phyloP scores from a whole-genome alignment of 2,113 vertebrate genomes.

The Trichomycterus rosablanca region DNA sequence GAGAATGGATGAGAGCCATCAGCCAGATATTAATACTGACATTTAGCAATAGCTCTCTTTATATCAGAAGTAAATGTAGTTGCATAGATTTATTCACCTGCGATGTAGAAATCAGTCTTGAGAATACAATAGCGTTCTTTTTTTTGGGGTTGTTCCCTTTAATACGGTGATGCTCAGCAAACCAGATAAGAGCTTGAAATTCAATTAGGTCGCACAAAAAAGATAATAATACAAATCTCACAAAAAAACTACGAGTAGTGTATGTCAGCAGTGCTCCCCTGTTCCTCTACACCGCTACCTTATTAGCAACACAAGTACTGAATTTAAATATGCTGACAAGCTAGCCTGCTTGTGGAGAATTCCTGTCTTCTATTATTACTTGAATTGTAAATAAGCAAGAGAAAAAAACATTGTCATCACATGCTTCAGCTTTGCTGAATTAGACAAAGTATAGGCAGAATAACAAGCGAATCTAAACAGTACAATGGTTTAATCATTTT shows the following conservation, averaged over 20 bases:
- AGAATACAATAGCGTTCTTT: slow-evolving; percentile 35
- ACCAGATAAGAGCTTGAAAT: slow-evolving; percentile 39
- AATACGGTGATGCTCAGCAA: slow-evolving; percentile 20
- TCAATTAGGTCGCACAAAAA: slow-evolving; percentile 34
- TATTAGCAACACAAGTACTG: slow-evolving; percentile 41
- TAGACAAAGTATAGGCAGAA: not conserved
- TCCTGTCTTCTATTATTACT: slow-evolving; percentile 19
- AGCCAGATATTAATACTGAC: slow-evolving; percentile 29
- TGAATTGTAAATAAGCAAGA: slow-evolving; percentile 32
- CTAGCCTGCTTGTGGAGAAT: slow-evolving; percentile 34
- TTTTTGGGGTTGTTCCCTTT: slow-evolving; percentile 31
- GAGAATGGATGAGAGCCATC: slow-evolving; percentile 1
- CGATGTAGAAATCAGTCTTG: slow-evolving; percentile 35
- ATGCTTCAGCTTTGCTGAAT: not conserved
- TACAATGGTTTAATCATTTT: not conserved
- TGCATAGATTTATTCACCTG: slow-evolving; percentile 41
- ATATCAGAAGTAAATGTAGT: slow-evolving; percentile 12
- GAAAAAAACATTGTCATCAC: slow-evolving; percentile 29
- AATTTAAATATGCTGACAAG: slow-evolving; percentile 40
- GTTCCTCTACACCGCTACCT: slow-evolving; percentile 10
- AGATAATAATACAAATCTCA: slow-evolving; percentile 41
- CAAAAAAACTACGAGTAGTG: slow-evolving; percentile 16
- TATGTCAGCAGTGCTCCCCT: slow-evolving; percentile 18
- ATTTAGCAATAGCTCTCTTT: slow-evolving; percentile 10
- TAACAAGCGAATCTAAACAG: not conserved